phyloP scores from a whole-genome alignment of 2,888 invertebrate species.

The Drosophila emarginata region DNA sequence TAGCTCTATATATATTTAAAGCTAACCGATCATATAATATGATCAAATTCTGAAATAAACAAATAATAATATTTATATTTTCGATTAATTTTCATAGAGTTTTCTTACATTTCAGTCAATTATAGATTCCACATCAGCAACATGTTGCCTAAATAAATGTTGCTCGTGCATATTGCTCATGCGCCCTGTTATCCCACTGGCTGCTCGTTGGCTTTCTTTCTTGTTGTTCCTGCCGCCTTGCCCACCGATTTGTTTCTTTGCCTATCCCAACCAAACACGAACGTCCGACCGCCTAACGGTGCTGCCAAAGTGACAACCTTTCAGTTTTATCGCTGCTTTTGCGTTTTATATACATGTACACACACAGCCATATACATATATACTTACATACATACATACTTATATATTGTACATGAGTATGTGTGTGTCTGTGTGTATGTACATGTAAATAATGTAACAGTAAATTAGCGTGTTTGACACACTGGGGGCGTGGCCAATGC shows the following conservation, averaged over 20 bases:
- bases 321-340: constrained; percentile 66
- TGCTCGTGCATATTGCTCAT: constrained; percentile 67
- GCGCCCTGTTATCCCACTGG: constrained; percentile 63
- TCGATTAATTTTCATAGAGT: background rate
- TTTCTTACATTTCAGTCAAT: background rate
- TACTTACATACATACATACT: constrained; percentile 13
- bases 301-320: constrained; percentile 75
- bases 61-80: background rate
- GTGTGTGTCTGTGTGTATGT: constrained; percentile 31
- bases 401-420: constrained; percentile 22
- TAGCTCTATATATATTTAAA: background rate
- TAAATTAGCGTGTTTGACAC: constrained; percentile 76
- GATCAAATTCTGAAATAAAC: background rate
- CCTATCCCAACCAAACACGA: constrained; percentile 54
- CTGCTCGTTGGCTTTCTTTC: constrained; percentile 63
- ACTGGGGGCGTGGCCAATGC: constrained; percentile 67
- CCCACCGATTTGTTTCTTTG: constrained; percentile 25
- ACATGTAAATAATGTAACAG: constrained; percentile 76
- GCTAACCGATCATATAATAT: background rate
- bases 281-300: constrained; percentile 59
- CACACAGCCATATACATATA: background rate
- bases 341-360: constrained; percentile 5
- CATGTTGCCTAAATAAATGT: constrained; percentile 59
- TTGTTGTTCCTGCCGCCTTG: background rate
- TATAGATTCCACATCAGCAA: constrained; percentile 42